Conservation (phyloP, 2,888 invertebrate genomes). For the Chaetogeoica ovagalla region DNA sequence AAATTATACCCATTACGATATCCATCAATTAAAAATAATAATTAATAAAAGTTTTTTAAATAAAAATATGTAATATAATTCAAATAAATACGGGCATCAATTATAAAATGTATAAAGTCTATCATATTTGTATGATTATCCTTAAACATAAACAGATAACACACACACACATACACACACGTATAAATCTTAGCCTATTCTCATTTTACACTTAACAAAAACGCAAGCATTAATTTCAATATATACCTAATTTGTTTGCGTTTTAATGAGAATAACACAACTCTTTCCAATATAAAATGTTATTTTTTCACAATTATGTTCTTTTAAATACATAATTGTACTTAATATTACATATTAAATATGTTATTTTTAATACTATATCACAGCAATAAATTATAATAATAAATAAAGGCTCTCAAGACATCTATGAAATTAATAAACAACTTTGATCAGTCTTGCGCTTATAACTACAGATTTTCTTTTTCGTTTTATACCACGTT, state of each 20-base stretch:
- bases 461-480: slow-evolving; percentile 1
- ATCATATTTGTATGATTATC: slow-evolving; percentile 27
- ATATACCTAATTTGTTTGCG: slow-evolving; percentile 33
- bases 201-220: slow-evolving; percentile 38
- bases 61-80: slow-evolving; percentile 27
- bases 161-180: too few species aligned
- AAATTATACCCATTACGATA: slow-evolving; percentile 24
- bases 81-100: slow-evolving; percentile 23
- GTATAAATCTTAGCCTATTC: slow-evolving; percentile 36
- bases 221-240: slow-evolving; percentile 39
- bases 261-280: slow-evolving; percentile 7
- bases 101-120: background rate
- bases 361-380: slow-evolving; percentile 41
- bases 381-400: slow-evolving; percentile 34
- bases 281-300: slow-evolving; percentile 32
- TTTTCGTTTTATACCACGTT: background rate
- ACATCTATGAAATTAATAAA: slow-evolving; percentile 15
- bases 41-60: slow-evolving; percentile 20
- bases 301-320: slow-evolving; percentile 20
- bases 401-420: slow-evolving; percentile 15
- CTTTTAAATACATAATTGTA: slow-evolving; percentile 42
- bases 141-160: slow-evolving; percentile 26
- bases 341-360: slow-evolving; percentile 33
- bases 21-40: background rate
- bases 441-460: slow-evolving; percentile 26